Evolutionary conservation across 2,888 invertebrate genomes (phyloP), one percentile per base, ranked within the genome.

Genomic region (Stegana nigrithorax): DNA sequence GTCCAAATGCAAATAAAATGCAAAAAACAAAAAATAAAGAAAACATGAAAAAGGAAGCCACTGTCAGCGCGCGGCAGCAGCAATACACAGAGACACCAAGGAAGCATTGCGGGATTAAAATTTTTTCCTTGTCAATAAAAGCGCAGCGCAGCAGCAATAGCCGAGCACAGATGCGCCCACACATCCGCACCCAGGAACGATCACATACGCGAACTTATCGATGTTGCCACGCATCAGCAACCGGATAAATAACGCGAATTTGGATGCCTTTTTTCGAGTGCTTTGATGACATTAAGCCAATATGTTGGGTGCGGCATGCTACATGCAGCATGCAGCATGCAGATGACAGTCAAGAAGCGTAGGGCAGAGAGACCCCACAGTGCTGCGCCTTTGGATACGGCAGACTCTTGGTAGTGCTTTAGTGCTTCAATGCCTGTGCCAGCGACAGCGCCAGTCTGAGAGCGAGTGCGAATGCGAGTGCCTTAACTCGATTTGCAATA

Each of bases 51-150:
- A 14, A 19, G 47, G 23, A 47, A 64, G 63, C 61, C 51, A 58
- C 27, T 21, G 36, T 27, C 27, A 10, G 29, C 21, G 25, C 36
- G 6, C 23, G 32, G 26, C 26, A 26, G 32, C 4, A 32, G 19
- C 27, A 25, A 26, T 8, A 56, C n/a, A 36, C 29, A 29, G 27
- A 32, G 50, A 60, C 59, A 67, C 53, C 64, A 66, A 63, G 60
- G 58, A 39, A 26, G 55, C 27, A 32, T 42, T 12, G 44, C 7
- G 21, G 42, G 32, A 53, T 53, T 67, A 45, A 68, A 67, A 68
- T 76, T 69, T 62, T 65, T 62, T n/a, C 66, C 60, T 67, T 71
- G 69, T 69, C 69, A 72, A 60, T 55, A 63, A 64, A 57, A 59
- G 44, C 32, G 64, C 45, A 32, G 14, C n/a, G 25, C 26, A 50